Base-by-base conservation (phyloP, 2,888 invertebrate genomes). In the Drosophila nigritarsus region DNA sequence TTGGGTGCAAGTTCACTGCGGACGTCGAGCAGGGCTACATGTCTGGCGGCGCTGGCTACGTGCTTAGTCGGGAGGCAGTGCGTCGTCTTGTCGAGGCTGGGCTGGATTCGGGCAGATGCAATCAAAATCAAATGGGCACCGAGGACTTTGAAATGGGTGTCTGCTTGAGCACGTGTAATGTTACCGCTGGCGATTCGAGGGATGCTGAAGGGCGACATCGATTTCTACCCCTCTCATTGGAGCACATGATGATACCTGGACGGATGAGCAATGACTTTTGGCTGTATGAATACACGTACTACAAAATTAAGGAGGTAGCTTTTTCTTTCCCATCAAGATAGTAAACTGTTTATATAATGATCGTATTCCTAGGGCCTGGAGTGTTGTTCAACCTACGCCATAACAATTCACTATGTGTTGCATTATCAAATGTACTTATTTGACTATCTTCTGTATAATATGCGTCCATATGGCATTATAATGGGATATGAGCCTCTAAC, bases 21-120 rank as follows among this genome's bases (percentile, higher is more conserved):
- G 2, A n/a, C 7, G 27, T 40, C 1, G 13, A 48, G 0, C 81
- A 94, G 94, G 97, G 98, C 0, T 98, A 97, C 91, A 97, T 98
- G 97, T 97, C 97, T 80, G 98, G 98, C 2, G 97, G 98, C 0
- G 97, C 97, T 48, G 99, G 99, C 1, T 99, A 99, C 92, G 98
- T 99, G 32, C 94, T 99, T 27, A 98, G 98, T 87, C 95, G 95
- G 63, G 96, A 96, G 88, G 98, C 98, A 1, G 90, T 98, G 1
- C 95, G 94, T 62, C 94, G 95, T 74, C 97, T 98, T 90, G 96
- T 98, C 18, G 95, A 0, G 1, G n/a, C 27, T 0, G 80, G 65
- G 0, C 34, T 50, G 0, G 94, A 97, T 77, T 93, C 94, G 3
- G 90, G 88, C 2, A 77, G 82, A 8, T 92, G 92, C 49, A 74